These are phyloP conservation scores for Meta bourneti DNA, from an alignment of 2,888 invertebrate species.

Conservation along the genomic window DNA sequence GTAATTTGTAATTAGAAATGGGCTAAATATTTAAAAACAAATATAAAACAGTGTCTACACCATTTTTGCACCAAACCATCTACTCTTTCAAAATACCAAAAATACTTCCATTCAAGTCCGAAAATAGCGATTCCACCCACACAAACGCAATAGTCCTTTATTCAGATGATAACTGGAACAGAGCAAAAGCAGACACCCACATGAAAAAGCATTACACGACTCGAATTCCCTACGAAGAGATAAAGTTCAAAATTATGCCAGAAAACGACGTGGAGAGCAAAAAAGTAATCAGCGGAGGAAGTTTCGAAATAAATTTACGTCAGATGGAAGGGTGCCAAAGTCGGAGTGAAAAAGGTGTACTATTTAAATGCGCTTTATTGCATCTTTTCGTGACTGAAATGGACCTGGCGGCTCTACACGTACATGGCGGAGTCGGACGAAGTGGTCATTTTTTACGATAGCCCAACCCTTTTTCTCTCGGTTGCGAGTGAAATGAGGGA, in stretches of 20 bases:
- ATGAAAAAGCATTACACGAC: neutral
- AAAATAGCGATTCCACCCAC: no score
- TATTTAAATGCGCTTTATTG: constrained; percentile 51
- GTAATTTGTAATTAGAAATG: no score
- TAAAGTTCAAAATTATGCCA: constrained; percentile 47
- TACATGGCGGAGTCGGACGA: constrained; percentile 2
- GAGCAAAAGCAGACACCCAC: no score
- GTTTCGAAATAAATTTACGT: constrained; percentile 46
- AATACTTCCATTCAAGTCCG: no score
- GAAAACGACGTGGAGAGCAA: neutral
- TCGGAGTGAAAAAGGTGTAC: constrained; percentile 15
- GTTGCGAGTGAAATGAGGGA: no score
- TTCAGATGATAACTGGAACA: no score
- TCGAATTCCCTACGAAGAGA: neutral
- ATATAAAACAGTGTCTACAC: no score
- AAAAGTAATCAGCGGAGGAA: neutral
- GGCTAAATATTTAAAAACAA: no score
- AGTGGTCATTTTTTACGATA: constrained; percentile 20
- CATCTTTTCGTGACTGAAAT: constrained; percentile 64
- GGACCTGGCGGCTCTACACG: constrained; percentile 29
- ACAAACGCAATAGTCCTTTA: no score
- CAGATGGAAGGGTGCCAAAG: constrained; percentile 41
- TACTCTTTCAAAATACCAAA: no score
- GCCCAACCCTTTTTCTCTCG: no score
- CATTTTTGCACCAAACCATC: no score